Evolutionary conservation across 2,888 invertebrate genomes (phyloP).

Genomic region (Tipula vernalis): DNA sequence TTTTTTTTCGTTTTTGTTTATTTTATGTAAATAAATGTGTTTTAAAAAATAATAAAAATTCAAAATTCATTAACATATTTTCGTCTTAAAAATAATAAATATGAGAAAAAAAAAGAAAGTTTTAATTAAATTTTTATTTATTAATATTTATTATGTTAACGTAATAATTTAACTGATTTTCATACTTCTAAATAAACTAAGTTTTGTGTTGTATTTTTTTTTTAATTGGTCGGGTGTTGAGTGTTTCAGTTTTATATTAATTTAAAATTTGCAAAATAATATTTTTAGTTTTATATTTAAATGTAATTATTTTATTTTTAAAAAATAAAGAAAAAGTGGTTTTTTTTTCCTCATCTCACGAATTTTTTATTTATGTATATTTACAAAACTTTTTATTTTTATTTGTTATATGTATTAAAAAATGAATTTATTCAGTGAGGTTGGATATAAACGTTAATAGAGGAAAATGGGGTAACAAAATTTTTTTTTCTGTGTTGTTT

Average conservation of each 20-base stretch:
- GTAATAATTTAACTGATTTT: background rate
- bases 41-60: background rate
- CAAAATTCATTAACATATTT: background rate
- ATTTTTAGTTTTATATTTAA: background rate
- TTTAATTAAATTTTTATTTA: background rate
- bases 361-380: background rate
- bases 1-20: background rate
- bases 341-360: background rate
- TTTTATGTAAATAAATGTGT: background rate
- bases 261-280: background rate
- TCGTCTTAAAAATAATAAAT: background rate
- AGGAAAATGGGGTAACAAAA: background rate
- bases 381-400: background rate
- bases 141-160: background rate
- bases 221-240: background rate
- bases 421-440: background rate
- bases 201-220: background rate
- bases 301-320: background rate
- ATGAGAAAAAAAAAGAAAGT: background rate
- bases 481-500: background rate
- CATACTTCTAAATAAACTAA: background rate
- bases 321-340: background rate
- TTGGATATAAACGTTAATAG: background rate
- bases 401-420: background rate
- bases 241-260: background rate